Base-by-base conservation (phyloP, 2,888 invertebrate species). In the Azorinus chamasolen region DNA sequence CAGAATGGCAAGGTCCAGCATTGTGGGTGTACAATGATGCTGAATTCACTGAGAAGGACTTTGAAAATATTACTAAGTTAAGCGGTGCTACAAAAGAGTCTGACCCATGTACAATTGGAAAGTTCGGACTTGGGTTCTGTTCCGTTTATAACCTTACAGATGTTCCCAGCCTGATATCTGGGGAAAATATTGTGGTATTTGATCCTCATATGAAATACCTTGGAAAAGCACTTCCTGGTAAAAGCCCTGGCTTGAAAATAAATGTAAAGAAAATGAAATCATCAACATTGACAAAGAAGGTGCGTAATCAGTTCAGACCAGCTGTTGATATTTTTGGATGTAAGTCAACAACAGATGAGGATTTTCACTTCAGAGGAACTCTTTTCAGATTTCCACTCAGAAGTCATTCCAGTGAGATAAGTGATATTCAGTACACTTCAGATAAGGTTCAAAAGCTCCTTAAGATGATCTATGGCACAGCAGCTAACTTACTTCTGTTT, bases 61-160 rank as follows among this genome's bases (percentile, higher is more conserved):
- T 91, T 48, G 80, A 85, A 45, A 91, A 91, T 74, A 89, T 92
- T 12, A 88, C 85, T 10, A 89, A 88, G 68, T 80, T 92, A n/a
- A 87, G 88, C 62, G 90, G 91, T 14, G 91, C 89, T 2, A 90
- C 91, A 1, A 91, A 92, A 70, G 83, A 86, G 68, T 63, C 74
- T 12, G 82, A 89, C 24, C 81, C 84, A n/a, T 87, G 87, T 6
- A 91, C 89, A 71, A 87, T 92, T 48, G 92, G 91, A 18, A 83
- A 88, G 50, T 91, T 91, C 83, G 92, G 91, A 24, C 83, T 91
- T 8, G 91, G 91, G 0, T 91, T 91, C 80, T 90, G 90, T 65
- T 84, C 90, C n/a, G 90, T 91, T 14, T 91, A 91, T 73, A 91
- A 91, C 59, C 50, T 91, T 16, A 91, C 91, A 12, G 91, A 92